Base-by-base conservation (phyloP, 2,113 vertebrate species). In the Dipodomys merriami region DNA sequence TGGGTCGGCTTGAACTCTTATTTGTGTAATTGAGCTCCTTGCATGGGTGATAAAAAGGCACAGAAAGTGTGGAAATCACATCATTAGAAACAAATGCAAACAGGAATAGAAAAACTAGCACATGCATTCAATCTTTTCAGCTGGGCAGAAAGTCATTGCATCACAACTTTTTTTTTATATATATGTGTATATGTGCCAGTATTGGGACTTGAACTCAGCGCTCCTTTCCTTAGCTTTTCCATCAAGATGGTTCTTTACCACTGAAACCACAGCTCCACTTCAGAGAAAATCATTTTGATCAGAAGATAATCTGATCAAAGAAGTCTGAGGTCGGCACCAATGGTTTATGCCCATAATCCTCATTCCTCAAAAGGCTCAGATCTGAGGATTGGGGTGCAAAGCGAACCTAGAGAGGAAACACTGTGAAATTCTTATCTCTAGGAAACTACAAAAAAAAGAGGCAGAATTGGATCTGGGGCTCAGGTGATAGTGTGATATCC, bases 51-150 rank as follows among this genome's bases (percentile, higher is more conserved):
- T 60, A 74, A 74, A 94, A 87, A 68, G 7, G 30, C 46, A 81
- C 25, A 46, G 46, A 71, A 30, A 10, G 62, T 46, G 60, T 88
- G 23, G 20, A 80, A 84, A 23, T 76, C 78, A 68, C 33, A 74
- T 79, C n/a, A 30, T 90, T 90, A 49, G 65, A 71, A 91, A 92
- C 78, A 90, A 64, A 77, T 18, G 23, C 60, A 64, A 82, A 94
- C 64, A 44, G 39, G 64, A 23, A 53, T 22, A 46, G 19, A 65
- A 49, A 60, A 7, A 90, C 72, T 57, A 57, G 15, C 15, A 22
- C 11, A 35, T 25, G 0, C 19, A 20, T 62, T 74, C 0, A 85
- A 7, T 29, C 30, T 60, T 53, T 62, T 79, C 72, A 19, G 33
- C 62, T 64, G 35, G 67, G 49, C n/a, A 30, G 33, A 92, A 79